Percentiles rank a stretch among this genome's conserved stretches.
Conservation (phyloP, 2,797 vertebrate species). For the Myiotriccus ornatus region DNA sequence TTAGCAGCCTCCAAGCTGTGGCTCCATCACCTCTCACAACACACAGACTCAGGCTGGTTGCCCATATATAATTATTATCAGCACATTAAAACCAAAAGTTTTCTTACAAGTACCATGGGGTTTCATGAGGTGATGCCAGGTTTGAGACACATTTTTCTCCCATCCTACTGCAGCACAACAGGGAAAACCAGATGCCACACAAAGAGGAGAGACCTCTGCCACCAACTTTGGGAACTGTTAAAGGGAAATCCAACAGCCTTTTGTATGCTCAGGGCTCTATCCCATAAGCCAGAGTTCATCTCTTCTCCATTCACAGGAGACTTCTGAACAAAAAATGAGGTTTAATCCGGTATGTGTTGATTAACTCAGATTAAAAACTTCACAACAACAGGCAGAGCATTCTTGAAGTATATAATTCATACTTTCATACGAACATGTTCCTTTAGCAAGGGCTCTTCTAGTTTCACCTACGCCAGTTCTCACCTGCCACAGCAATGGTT, state of each 20-base stretch:
- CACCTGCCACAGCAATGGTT: neutral
- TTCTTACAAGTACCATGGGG: neutral
- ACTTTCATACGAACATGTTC: neutral
- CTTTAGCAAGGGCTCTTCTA: neutral
- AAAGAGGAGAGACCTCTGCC: neutral
- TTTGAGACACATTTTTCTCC: neutral
- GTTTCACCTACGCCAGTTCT: neutral
- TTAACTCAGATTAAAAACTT: neutral
- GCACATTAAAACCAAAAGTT: neutral
- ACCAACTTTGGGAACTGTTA: neutral
- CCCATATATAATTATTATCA: rapidly evolving
- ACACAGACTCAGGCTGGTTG: neutral
- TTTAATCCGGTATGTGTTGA: neutral
- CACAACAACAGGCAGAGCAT: neutral
- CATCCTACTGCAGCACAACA: neutral
- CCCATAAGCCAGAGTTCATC: neutral
- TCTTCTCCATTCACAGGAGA: rapidly evolving
- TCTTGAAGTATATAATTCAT: neutral
- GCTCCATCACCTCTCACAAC: neutral
- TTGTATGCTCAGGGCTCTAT: neutral
- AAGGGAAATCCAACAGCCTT: neutral
- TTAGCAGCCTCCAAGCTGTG: neutral
- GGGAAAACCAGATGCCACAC: neutral
- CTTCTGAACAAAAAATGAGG: neutral
- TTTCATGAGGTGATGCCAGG: neutral